These are phyloP conservation scores for Edolisoma coerulescens DNA, from an alignment of 2,113 vertebrate species.

Conservation along the genomic window DNA sequence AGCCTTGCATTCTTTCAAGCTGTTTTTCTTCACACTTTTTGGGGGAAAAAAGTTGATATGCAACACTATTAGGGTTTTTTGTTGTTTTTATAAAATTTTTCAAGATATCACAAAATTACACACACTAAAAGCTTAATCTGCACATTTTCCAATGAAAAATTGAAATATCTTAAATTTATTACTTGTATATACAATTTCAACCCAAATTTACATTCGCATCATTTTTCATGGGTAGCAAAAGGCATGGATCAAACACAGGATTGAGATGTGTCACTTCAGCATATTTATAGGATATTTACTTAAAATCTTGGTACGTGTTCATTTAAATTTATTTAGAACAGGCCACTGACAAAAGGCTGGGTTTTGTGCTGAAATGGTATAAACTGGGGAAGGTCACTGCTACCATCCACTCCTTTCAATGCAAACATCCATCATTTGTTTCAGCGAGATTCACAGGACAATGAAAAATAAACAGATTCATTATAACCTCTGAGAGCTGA, in stretches of 20 bases:
- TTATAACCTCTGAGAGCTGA: background rate
- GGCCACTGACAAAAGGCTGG: background rate
- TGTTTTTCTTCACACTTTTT: background rate
- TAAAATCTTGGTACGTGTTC: background rate
- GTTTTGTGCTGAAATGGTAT: background rate
- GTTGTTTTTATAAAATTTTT: constrained; percentile 69
- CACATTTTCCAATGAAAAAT: constrained; percentile 60
- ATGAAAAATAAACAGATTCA: background rate
- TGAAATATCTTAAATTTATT: constrained; percentile 56
- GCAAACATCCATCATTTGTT: background rate
- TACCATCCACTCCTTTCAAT: background rate
- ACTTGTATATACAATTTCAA: constrained; percentile 72
- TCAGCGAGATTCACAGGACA: background rate
- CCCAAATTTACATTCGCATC: constrained; percentile 67
- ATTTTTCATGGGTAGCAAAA: constrained; percentile 53
- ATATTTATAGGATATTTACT: background rate
- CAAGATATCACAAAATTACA: constrained; percentile 65
- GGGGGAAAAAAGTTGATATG: background rate
- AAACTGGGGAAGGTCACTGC: constrained; percentile 1
- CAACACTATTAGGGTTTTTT: background rate
- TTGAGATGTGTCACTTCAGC: constrained; percentile 36
- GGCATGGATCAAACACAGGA: constrained; percentile 41
- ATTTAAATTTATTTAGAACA: background rate
- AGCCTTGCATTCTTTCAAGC: background rate
- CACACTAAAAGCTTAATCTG: constrained; percentile 51